Evolutionary conservation across 2,113 vertebrate genomes (phyloP).

Genomic region (Gavia stellata): DNA sequence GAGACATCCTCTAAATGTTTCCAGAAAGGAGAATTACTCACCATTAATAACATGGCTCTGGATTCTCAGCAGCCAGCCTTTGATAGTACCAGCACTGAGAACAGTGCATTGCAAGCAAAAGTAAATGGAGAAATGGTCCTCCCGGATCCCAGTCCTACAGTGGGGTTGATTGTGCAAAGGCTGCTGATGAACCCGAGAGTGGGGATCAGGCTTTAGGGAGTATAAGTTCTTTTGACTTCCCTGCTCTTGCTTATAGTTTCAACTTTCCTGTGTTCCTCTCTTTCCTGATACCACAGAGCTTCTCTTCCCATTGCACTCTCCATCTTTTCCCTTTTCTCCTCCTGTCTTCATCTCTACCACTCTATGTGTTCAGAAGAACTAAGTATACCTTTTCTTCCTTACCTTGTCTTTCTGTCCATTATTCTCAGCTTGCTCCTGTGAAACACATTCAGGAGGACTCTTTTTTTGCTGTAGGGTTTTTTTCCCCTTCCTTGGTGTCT

Average conservation of each 20-base stretch:
- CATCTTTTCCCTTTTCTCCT: background rate
- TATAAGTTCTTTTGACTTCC: background rate
- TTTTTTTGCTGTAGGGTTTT: background rate
- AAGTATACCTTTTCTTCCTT: background rate
- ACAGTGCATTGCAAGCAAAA: background rate
- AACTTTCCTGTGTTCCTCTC: background rate
- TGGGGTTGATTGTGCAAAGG: background rate
- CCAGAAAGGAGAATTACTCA: background rate
- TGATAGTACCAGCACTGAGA: background rate
- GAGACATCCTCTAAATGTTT: background rate
- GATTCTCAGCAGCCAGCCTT: background rate
- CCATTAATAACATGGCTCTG: background rate
- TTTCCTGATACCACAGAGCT: background rate
- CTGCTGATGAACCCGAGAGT: background rate
- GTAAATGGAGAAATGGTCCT: background rate
- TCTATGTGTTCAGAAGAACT: background rate
- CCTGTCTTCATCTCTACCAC: background rate
- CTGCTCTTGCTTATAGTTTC: background rate
- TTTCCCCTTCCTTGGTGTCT: background rate
- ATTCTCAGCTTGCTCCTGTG: background rate
- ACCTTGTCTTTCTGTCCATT: background rate
- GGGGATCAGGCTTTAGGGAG: background rate
- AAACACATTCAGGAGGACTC: background rate
- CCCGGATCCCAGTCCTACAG: background rate
- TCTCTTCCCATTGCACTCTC: background rate